Evolutionary conservation across 2,888 invertebrate genomes (phyloP).

Genomic region (Coenonympha glycerion): DNA sequence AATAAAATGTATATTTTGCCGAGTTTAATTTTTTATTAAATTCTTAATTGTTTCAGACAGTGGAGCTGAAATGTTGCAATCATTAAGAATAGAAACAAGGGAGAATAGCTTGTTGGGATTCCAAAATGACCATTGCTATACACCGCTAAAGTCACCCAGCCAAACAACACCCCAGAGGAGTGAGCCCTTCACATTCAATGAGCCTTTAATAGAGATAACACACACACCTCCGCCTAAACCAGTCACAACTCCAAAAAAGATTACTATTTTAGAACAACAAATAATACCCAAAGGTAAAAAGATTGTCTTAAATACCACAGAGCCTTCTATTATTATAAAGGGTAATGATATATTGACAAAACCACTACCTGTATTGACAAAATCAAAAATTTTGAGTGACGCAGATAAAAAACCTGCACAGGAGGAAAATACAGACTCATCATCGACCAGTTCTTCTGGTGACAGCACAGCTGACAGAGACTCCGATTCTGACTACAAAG

Average conservation of each 20-base stretch:
- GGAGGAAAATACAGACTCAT: constrained; percentile 71
- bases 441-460: constrained; percentile 65
- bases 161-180: constrained; percentile 57
- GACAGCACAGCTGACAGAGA: constrained; percentile 78
- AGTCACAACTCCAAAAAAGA: constrained; percentile 63
- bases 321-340: constrained; percentile 55
- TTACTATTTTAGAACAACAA: constrained; percentile 68
- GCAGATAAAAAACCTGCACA: constrained; percentile 42
- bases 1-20: too few species aligned
- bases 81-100: constrained; percentile 66
- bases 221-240: constrained; percentile 65
- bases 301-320: constrained; percentile 53
- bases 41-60: constrained; percentile 63
- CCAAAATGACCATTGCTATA: constrained; percentile 88
- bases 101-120: constrained; percentile 78
- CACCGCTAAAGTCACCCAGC: constrained; percentile 80
- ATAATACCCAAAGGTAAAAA: constrained; percentile 72
- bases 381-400: constrained; percentile 47
- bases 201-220: constrained; percentile 64
- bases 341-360: constrained; percentile 61
- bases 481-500: constrained; percentile 78
- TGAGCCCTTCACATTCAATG: constrained; percentile 56
- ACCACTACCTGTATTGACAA: constrained; percentile 47
- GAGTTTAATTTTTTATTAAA: too few species aligned
- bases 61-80: constrained; percentile 71